Evolutionary conservation across 2,888 invertebrate genomes (phyloP), one percentile per base, ranked within the genome.

Genomic region (Drosophila atripex): DNA sequence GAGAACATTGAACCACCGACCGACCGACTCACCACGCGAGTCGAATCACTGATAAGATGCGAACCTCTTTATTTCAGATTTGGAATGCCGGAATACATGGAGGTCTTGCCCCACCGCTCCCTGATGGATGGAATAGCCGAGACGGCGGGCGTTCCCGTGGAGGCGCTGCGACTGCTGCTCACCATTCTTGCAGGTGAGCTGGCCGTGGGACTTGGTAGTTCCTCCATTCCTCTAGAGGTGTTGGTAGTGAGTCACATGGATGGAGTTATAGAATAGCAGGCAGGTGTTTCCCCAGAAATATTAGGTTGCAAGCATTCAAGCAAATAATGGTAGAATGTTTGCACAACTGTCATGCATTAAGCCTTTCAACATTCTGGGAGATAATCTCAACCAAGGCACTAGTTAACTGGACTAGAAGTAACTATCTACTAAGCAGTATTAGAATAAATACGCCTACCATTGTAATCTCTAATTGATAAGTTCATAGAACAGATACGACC

Each of bases 131-230:
- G 47, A 14, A 16, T 73, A 25, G 69, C 82, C 32, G 11, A 25
- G n/a, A 23, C 21, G 32, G n/a, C 65, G 50, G 94, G 94, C 1
- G 93, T 94, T 0, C 93, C 94, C 0, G 94, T 94, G 68, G 94
- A 94, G 12, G 95, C 95, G 0, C 73, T 95, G 1, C 93, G 94
- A 8, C 91, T 96, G 11, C 87, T 96, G 0, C 80, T 94, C 35
- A 94, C 95, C 0, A 93, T 95, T 66, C 71, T 95, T 16, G 91
- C 94, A 80, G 94, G 94, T 91, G 93, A 93, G 85, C 92, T 6
- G 39, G 35, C 0, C 6, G 25, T 7, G 30, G 30, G 11, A 4
- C 5, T 32, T 32, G 32, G 9, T 4, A 32, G 32, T 32, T 32
- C 32, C 32, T n/a, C 4, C 6, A 23, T 0, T 12, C 28, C 28